Percentiles rank a stretch among this genome's conserved stretches.
Evolutionary conservation across 2,888 invertebrate species (phyloP).

Genomic region (Polydrusus tereticollis): DNA sequence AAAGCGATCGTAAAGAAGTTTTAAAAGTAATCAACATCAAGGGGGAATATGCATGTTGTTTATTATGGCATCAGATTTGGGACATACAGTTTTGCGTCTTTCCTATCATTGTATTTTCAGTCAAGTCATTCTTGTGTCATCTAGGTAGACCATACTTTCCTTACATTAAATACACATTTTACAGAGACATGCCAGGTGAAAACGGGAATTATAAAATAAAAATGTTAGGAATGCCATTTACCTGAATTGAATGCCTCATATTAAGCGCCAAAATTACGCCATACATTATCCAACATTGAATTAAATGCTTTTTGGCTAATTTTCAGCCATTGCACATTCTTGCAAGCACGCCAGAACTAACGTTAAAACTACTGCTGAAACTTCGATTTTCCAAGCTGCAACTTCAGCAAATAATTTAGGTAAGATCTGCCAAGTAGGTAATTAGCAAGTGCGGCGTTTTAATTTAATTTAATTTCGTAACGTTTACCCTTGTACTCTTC

Average conservation of each 20-base stretch:
- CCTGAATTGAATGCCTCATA: neutral
- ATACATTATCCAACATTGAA: neutral
- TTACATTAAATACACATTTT: no score
- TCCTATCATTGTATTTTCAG: no score
- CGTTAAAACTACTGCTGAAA: neutral
- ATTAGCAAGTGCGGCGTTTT: neutral
- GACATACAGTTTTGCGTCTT: no score
- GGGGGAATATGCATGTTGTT: no score
- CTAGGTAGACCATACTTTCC: no score
- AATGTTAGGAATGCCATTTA: neutral
- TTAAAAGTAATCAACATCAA: no score
- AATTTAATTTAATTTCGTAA: neutral
- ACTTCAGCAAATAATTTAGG: conserved; percentile 1
- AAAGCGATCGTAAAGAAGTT: no score
- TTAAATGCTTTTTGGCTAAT: neutral
- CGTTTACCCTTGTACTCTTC: neutral
- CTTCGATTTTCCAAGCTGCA: neutral
- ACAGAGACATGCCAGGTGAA: no score
- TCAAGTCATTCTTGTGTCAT: no score
- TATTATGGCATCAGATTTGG: no score
- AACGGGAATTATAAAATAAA: no score
- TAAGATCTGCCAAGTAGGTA: neutral
- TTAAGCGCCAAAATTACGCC: neutral
- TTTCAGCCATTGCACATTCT: neutral
- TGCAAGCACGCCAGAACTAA: neutral